phyloP scores from a whole-genome alignment of 2,113 vertebrate species.

The Calyptommatus sinebrachiatus region DNA sequence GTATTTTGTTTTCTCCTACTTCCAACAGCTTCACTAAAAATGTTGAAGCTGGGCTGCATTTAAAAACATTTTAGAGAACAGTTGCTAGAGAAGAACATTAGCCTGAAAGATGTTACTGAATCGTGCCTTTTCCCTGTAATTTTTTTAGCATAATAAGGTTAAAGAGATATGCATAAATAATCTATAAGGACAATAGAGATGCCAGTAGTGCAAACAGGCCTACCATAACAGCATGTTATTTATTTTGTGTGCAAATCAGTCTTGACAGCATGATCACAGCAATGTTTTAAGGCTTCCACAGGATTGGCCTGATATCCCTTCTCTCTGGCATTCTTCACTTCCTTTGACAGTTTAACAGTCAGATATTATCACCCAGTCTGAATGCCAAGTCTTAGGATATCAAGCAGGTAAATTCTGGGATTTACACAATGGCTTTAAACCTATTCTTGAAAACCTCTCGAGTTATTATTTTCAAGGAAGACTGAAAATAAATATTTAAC shows the following conservation, averaged over 20 bases:
- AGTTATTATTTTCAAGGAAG: conserved; percentile 46
- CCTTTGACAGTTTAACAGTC: conserved; percentile 47
- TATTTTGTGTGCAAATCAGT: conserved; percentile 59
- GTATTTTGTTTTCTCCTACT: no score
- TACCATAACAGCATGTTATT: conserved; percentile 27
- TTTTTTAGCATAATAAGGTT: conserved; percentile 32
- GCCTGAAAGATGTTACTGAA: background rate
- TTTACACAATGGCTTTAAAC: conserved; percentile 47
- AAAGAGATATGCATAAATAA: conserved; percentile 42
- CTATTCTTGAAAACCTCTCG: conserved; percentile 39
- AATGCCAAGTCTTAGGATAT: conserved; percentile 30
- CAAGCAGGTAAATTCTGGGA: conserved; percentile 35
- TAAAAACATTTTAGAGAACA: background rate
- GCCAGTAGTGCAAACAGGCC: conserved; percentile 38
- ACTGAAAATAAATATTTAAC: conserved; percentile 30
- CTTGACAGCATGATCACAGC: conserved; percentile 53
- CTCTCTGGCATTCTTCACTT: conserved; percentile 29
- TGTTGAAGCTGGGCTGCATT: fast-evolving
- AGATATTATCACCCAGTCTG: conserved; percentile 38
- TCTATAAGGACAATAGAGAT: conserved; percentile 36
- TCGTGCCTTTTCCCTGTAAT: background rate
- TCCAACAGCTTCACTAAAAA: no score
- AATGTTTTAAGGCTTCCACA: conserved; percentile 50
- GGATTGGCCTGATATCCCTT: conserved; percentile 36
- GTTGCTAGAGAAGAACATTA: conserved; percentile 5